phyloP scores from a whole-genome alignment of 1,140 invertebrate genomes.

The Sminthurides bifidus region DNA sequence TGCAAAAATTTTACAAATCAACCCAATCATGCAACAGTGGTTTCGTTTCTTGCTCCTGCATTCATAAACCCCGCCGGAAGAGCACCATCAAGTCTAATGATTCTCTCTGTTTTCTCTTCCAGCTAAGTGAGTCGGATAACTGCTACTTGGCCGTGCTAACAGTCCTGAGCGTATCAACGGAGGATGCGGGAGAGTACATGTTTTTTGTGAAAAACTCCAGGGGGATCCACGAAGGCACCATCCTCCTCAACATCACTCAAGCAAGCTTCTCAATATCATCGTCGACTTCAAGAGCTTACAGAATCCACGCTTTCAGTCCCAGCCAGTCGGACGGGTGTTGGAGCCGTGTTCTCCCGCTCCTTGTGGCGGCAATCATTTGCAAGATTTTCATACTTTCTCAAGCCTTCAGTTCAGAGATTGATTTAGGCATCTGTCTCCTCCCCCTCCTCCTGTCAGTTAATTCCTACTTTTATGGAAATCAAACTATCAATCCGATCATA shows the following conservation, averaged over 20 bases:
- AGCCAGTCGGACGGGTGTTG: too few relatives aligned
- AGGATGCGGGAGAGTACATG: constrained; percentile 47
- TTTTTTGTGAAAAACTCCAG: constrained; percentile 44
- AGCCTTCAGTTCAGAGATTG: neutral
- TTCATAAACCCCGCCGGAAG: too few relatives aligned
- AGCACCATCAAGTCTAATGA: too few relatives aligned
- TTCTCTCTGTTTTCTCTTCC: constrained; percentile 34
- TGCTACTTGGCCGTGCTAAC: constrained; percentile 44
- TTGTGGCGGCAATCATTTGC: neutral
- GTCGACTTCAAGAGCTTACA: constrained; percentile 25
- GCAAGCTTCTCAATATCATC: constrained; percentile 35
- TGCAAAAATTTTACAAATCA: too few relatives aligned
- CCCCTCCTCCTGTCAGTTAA: neutral
- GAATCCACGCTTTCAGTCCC: constrained; percentile 1
- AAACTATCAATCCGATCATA: too few relatives aligned
- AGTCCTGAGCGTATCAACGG: constrained; percentile 41
- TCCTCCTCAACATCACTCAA: constrained; percentile 45
- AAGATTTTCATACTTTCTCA: neutral
- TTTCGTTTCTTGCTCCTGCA: too few relatives aligned
- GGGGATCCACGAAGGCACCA: constrained; percentile 44
- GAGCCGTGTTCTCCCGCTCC: too few relatives aligned
- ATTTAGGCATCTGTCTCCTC: neutral
- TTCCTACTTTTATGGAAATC: too few relatives aligned
- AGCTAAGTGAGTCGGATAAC: constrained; percentile 41
- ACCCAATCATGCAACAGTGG: too few relatives aligned